Conservation (phyloP, 2,113 vertebrate genomes). For the Rynchops niger region DNA sequence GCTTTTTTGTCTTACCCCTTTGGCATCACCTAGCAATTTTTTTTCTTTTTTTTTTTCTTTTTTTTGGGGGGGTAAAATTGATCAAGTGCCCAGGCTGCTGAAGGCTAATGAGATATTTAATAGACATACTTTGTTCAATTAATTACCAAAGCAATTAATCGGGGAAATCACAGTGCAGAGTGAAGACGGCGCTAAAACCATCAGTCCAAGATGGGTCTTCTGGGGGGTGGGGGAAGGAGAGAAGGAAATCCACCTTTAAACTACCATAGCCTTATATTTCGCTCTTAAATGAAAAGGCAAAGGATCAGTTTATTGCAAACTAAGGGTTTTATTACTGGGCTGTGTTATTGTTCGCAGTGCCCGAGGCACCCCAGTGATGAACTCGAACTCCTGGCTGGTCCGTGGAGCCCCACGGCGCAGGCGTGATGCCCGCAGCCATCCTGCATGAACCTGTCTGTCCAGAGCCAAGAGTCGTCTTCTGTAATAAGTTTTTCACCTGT, state of each 20-base stretch:
- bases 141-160: neutral
- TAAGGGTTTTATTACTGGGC: neutral
- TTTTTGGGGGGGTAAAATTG: neutral
- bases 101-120: neutral
- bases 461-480: neutral
- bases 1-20: neutral
- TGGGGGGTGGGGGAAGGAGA: neutral
- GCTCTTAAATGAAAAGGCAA: neutral
- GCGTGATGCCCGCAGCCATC: neutral
- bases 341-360: neutral
- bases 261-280: neutral
- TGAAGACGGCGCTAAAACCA: neutral
- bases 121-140: neutral
- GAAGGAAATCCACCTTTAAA: neutral
- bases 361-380: neutral
- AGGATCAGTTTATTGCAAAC: neutral
- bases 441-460: neutral
- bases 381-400: neutral
- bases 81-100: neutral
- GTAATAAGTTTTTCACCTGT: neutral
- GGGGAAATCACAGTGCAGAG: neutral
- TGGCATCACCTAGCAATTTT: neutral
- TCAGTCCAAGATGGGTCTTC: neutral
- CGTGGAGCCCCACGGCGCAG: neutral
- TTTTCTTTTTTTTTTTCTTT: neutral